A percentile compares a stretch with the other conserved stretches of the same genome.
phyloP scores from a whole-genome alignment of 2,888 invertebrate species.

The Hirtodrosophila cameraria region DNA sequence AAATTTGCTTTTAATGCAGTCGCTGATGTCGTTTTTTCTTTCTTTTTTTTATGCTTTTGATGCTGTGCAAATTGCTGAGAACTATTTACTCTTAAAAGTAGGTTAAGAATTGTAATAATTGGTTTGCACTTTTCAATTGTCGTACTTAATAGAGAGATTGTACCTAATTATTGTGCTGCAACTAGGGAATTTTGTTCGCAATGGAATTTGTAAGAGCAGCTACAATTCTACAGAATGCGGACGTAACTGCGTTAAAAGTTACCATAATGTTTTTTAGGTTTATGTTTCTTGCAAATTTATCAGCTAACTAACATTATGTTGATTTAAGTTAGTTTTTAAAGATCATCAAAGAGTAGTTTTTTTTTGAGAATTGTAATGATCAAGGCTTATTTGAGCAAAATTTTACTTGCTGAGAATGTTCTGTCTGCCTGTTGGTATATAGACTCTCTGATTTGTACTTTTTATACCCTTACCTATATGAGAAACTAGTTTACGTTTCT shows the following conservation, averaged over 20 bases:
- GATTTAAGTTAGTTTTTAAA: too few relatives aligned
- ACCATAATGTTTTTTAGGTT: conserved; percentile 5
- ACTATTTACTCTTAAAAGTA: conserved; percentile 53
- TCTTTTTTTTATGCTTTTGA: conserved; percentile 38
- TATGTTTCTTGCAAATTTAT: background rate
- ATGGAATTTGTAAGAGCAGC: conserved; percentile 12
- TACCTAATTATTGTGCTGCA: conserved; percentile 23
- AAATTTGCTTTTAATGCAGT: conserved; percentile 61
- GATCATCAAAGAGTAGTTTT: too few relatives aligned
- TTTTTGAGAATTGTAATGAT: too few relatives aligned
- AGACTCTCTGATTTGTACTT: too few relatives aligned
- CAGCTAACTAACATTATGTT: background rate
- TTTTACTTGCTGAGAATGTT: too few relatives aligned
- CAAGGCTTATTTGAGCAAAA: too few relatives aligned
- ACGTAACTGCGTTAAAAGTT: conserved; percentile 47
- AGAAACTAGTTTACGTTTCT: too few relatives aligned
- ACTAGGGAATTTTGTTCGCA: conserved; percentile 25
- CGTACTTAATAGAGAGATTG: conserved; percentile 41
- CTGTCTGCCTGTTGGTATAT: too few relatives aligned
- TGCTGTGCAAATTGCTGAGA: conserved; percentile 50
- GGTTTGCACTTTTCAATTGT: conserved; percentile 43
- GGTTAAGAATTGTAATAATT: conserved; percentile 73
- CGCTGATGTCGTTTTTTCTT: conserved; percentile 18
- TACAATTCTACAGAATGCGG: conserved; percentile 2
- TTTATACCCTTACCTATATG: too few relatives aligned